These are phyloP conservation scores for Pithys albifrons DNA, from an alignment of 2,113 vertebrate genomes.

Conservation along the genomic window DNA sequence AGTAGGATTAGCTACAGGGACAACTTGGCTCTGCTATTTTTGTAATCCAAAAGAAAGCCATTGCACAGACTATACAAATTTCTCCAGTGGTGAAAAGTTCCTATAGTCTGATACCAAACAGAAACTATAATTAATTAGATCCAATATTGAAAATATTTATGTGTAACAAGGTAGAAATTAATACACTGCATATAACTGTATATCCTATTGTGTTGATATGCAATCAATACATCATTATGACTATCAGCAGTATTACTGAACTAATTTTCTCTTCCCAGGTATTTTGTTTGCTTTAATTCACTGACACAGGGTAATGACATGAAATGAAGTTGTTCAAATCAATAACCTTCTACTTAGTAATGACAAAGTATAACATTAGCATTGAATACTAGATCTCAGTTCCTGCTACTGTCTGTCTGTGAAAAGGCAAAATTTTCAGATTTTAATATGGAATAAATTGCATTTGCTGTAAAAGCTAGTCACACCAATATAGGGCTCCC, in stretches of 20 bases:
- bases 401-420: not conserved
- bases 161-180: not conserved
- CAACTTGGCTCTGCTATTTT: not conserved
- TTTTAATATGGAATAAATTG: not conserved
- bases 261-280: not conserved
- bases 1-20: not conserved
- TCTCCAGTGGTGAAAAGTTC: not conserved
- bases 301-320: not conserved
- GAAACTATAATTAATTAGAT: not conserved
- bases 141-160: not conserved
- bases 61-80: not conserved
- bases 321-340: not conserved
- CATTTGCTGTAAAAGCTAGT: not conserved
- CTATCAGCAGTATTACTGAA: not conserved
- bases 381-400: not conserved
- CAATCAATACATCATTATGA: not conserved
- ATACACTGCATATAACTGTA: not conserved
- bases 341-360: not conserved
- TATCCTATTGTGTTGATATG: not conserved
- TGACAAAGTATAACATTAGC: not conserved
- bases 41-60: not conserved
- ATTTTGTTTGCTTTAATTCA: slow-evolving; percentile 11
- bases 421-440: not conserved
- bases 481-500: not conserved
- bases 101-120: not conserved